phyloP scores from a whole-genome alignment of 2,797 vertebrate species.

The Streptopelia turtur region DNA sequence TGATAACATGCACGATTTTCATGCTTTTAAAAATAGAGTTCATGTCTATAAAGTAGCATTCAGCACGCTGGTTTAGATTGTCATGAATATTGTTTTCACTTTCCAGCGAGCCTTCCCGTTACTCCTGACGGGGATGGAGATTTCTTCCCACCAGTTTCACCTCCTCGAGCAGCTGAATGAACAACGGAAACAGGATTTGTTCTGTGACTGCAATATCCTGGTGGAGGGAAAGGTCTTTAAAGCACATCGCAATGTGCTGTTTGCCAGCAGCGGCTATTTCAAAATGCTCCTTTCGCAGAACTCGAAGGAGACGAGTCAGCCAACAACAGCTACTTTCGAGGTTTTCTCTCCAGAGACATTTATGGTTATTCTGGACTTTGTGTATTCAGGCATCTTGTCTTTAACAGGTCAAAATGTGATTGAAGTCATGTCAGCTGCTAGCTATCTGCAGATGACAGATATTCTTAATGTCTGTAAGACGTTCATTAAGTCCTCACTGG shows the following conservation, averaged over 20 bases:
- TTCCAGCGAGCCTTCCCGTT: background rate
- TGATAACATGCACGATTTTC: rapidly evolving
- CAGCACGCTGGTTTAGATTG: background rate
- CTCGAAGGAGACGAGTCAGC: conserved; percentile 78
- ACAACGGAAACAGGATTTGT: conserved; percentile 91
- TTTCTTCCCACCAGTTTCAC: conserved; percentile 91
- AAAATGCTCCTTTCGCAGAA: conserved; percentile 94
- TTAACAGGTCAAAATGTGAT: conserved; percentile 95
- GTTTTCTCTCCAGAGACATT: conserved; percentile 94
- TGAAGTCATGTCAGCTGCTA: conserved; percentile 97
- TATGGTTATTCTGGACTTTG: conserved; percentile 93
- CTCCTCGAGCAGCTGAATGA: conserved; percentile 94
- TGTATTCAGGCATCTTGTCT: conserved; percentile 92
- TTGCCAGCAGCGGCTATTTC: conserved; percentile 96
- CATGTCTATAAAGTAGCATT: background rate
- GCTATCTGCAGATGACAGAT: conserved; percentile 98
- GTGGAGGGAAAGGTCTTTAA: conserved; percentile 94
- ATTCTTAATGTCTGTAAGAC: conserved; percentile 95
- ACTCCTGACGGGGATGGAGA: conserved; percentile 82
- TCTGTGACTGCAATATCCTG: conserved; percentile 94
- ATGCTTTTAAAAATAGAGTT: background rate
- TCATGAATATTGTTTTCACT: background rate
- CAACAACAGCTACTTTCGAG: conserved; percentile 90
- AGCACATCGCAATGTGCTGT: conserved; percentile 94
- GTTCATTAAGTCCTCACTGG: conserved; percentile 95